Evolutionary conservation across 1,140 invertebrate species (phyloP).

Genomic region (Drosophila sp.): DNA sequence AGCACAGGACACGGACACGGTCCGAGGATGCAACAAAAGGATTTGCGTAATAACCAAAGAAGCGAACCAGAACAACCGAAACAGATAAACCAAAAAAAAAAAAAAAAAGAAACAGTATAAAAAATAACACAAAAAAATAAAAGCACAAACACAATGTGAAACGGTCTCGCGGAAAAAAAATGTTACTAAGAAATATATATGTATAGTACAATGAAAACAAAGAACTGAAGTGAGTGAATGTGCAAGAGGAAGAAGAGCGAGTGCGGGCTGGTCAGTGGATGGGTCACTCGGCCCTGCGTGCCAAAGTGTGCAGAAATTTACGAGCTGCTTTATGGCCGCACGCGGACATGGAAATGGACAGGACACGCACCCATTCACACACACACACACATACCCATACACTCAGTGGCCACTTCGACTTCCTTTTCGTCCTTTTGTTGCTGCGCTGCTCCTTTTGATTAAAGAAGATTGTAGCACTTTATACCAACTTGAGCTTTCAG

Average conservation of each 20-base stretch:
- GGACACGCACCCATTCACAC: constrained; percentile 21
- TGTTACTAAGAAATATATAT: constrained; percentile 27
- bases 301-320: constrained; percentile 64
- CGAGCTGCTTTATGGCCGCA: constrained; percentile 70
- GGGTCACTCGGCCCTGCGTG: constrained; percentile 35
- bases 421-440: constrained; percentile 18
- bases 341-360: constrained; percentile 51
- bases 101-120: constrained; percentile 1
- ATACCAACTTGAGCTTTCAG: neutral
- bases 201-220: constrained; percentile 45
- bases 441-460: constrained; percentile 30
- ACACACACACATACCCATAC: constrained; percentile 21
- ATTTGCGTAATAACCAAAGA: constrained; percentile 72
- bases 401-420: constrained; percentile 9
- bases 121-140: neutral
- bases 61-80: constrained; percentile 41
- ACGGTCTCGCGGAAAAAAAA: constrained; percentile 47
- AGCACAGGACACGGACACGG: constrained; percentile 21
- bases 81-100: constrained; percentile 20
- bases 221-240: constrained; percentile 11
- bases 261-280: constrained; percentile 13
- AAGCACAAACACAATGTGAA: constrained; percentile 16
- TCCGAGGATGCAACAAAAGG: constrained; percentile 47
- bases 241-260: neutral
- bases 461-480: constrained; percentile 45